A percentile compares a stretch with the other conserved stretches of the same genome.
These are phyloP conservation scores for Phyllostomus hastatus DNA, from an alignment of 2,113 vertebrate species.

Conservation along the genomic window DNA sequence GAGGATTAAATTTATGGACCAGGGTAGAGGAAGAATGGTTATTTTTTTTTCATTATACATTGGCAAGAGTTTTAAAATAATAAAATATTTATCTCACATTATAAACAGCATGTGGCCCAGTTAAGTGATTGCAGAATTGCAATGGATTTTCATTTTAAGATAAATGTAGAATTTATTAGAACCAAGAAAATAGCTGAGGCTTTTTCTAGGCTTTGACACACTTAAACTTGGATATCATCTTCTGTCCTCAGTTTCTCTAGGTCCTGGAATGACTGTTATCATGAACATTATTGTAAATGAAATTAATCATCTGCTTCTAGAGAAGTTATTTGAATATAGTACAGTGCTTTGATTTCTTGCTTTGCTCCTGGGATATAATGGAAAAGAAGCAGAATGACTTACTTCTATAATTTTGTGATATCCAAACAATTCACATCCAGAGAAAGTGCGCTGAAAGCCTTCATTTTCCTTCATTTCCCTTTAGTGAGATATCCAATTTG, in stretches of 20 bases:
- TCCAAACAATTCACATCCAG: neutral
- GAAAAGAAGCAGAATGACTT: neutral
- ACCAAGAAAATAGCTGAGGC: neutral
- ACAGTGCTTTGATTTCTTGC: slow-evolving; percentile 37
- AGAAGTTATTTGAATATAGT: neutral
- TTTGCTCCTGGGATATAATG: slow-evolving; percentile 19
- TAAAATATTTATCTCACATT: neutral
- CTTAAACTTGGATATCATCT: too few relatives aligned
- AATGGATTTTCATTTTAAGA: neutral
- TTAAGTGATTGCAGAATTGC: neutral
- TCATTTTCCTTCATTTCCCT: neutral
- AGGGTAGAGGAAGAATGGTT: accelerated
- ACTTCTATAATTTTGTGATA: slow-evolving; percentile 39
- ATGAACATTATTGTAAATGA: neutral
- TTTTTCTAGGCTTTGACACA: neutral
- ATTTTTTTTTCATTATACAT: neutral
- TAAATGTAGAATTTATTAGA: neutral
- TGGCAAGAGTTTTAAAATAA: neutral
- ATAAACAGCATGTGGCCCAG: neutral
- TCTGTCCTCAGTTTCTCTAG: neutral
- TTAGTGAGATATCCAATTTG: slow-evolving; percentile 46
- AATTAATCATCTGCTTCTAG: neutral
- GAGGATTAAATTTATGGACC: neutral
- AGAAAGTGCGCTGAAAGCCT: neutral
- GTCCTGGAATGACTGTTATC: neutral